Percentiles rank a stretch among this genome's conserved stretches.
Evolutionary conservation across 2,113 vertebrate species (phyloP).

Genomic region (Callopanchax toddi): DNA sequence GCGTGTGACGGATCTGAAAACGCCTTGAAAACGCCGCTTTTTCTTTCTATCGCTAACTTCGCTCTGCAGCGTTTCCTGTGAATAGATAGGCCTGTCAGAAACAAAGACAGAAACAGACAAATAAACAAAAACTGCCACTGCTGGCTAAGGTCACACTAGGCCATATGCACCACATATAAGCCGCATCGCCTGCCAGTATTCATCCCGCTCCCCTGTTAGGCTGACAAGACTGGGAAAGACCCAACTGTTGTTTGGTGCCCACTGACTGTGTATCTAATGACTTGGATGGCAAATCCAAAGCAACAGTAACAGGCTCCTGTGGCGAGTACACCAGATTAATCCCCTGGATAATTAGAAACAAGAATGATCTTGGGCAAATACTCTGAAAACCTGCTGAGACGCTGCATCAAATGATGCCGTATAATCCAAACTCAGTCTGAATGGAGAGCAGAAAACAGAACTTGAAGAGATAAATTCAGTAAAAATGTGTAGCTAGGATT

Average conservation of each 20-base stretch:
- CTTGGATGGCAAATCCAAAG: constrained; percentile 71
- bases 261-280: constrained; percentile 77
- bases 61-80: constrained; percentile 14
- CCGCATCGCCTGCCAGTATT: constrained; percentile 44
- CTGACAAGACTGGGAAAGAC: constrained; percentile 64
- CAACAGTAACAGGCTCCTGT: constrained; percentile 64
- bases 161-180: constrained; percentile 52
- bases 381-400: constrained; percentile 65
- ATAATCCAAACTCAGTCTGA: constrained; percentile 65
- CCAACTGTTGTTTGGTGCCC: constrained; percentile 66
- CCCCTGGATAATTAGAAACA: constrained; percentile 74
- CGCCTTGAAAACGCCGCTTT: constrained; percentile 13
- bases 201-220: constrained; percentile 55
- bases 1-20: constrained; percentile 44
- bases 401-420: constrained; percentile 65
- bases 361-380: constrained; percentile 76
- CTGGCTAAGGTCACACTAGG: constrained; percentile 42
- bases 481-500: constrained; percentile 7
- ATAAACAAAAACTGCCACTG: constrained; percentile 5
- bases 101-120: constrained; percentile 5
- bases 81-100: constrained; percentile 11
- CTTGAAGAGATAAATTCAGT: constrained; percentile 18
- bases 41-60: constrained; percentile 5
- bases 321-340: constrained; percentile 74
- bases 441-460: constrained; percentile 14